Evolutionary conservation across 2,113 vertebrate genomes (phyloP).

Genomic region (Canis aureus): DNA sequence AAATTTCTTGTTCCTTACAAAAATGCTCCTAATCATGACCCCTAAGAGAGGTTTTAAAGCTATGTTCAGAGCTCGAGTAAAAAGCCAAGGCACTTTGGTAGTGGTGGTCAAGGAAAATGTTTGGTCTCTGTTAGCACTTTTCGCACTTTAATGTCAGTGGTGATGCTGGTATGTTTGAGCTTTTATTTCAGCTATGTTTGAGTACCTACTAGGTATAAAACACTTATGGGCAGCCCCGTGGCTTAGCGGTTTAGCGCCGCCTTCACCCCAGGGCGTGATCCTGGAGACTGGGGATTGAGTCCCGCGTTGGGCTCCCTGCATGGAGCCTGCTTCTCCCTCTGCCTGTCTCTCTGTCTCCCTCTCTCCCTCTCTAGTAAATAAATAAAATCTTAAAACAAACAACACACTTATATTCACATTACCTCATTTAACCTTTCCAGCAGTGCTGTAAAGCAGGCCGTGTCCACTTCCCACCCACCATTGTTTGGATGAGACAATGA

Average conservation of each 20-base stretch:
- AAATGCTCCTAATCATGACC: not conserved
- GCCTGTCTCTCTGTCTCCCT: too few relatives aligned
- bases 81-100: not conserved
- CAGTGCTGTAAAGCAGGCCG: not conserved
- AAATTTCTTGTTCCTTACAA: conserved; percentile 18
- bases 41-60: conserved; percentile 26
- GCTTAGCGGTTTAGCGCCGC: too few relatives aligned
- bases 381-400: too few relatives aligned
- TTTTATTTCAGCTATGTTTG: not conserved
- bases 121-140: not conserved
- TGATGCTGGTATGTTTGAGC: conserved; percentile 34
- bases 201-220: not conserved
- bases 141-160: not conserved
- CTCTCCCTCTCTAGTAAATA: too few relatives aligned
- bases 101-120: conserved; percentile 19
- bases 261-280: too few relatives aligned
- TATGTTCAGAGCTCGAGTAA: not conserved
- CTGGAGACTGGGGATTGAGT: too few relatives aligned
- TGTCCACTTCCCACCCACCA: not conserved
- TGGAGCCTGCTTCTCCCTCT: too few relatives aligned
- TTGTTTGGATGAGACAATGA: conserved; percentile 33
- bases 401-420: not conserved
- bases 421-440: not conserved
- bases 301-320: too few relatives aligned
- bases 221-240: not conserved